Base-by-base conservation (phyloP, 2,888 invertebrate genomes). In the Podotricha telesiphe region DNA sequence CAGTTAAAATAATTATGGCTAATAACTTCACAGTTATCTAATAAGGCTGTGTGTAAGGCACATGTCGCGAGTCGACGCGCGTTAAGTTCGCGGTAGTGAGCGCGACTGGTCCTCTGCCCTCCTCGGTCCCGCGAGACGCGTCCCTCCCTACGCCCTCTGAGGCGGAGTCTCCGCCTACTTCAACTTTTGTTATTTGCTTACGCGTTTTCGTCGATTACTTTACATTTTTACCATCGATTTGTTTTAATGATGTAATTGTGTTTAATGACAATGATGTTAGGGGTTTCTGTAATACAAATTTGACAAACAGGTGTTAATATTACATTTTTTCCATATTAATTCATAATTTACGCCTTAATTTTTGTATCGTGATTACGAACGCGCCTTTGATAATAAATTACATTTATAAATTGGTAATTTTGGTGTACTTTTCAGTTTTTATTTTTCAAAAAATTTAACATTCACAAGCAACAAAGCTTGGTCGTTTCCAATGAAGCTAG, bases 81-180 rank as follows among this genome's bases (percentile, higher is more conserved):
- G 87, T 75, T 79, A 75, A 77, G 82, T 79, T 78, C 88, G 90
- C 91, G 88, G 82, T 84, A 78, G 85, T 82, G 83, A 83, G 77
- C 82, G 83, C 89, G 85, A 93, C 92, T 93, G 90, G 85, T 83
- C 85, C 88, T 88, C 89, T 83, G 81, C 86, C 88, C 89, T 89
- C 83, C 86, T 87, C 75, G 77, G 67, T 73, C 76, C 73, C 76
- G 78, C 79, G 79, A 79, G 80, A 83, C 80, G 77, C 77, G 85
- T 83, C 84, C 91, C 91, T 90, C 91, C 90, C 89, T 82, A 87
- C 90, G 90, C 89, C 90, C 85, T 82, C 77, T 11, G 76, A 81
- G 89, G 87, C 87, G 87, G 85, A 75, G 86, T 81, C 71, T 71
- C 76, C 86, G 85, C 86, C 88, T 86, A 80, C 79, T 75, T 56